Evolutionary conservation across 2,888 invertebrate species (phyloP).

Genomic region (Cataglyphis rosenhaueri): DNA sequence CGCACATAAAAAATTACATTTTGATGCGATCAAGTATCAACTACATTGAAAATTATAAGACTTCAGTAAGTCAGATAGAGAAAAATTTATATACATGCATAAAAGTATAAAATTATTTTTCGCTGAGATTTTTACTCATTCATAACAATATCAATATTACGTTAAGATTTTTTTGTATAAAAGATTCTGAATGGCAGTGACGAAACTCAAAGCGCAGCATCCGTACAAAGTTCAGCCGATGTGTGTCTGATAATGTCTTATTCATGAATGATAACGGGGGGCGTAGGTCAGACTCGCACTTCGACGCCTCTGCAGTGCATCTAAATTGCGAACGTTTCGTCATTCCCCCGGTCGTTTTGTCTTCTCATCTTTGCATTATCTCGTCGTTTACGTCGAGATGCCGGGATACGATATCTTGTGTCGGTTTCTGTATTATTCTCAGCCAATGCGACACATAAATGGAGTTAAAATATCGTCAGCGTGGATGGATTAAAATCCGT

Average conservation of each 20-base stretch:
- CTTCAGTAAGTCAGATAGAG: neutral
- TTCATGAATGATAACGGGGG: slow-evolving; percentile 70
- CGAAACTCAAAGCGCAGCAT: slow-evolving; percentile 19
- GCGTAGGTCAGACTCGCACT: slow-evolving; percentile 64
- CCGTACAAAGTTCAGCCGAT: slow-evolving; percentile 38
- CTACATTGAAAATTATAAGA: neutral
- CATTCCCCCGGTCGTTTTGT: slow-evolving; percentile 35
- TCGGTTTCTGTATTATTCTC: slow-evolving; percentile 57
- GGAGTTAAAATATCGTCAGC: slow-evolving; percentile 63
- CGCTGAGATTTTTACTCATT: neutral
- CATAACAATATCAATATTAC: slow-evolving; percentile 1
- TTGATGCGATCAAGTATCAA: neutral
- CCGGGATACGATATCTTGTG: slow-evolving; percentile 43
- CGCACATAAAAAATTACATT: neutral
- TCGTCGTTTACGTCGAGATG: slow-evolving; percentile 58
- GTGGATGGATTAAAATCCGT: neutral
- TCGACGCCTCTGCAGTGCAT: slow-evolving; percentile 57
- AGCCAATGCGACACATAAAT: slow-evolving; percentile 54
- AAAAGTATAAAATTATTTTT: neutral
- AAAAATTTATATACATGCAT: neutral
- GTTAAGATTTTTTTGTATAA: slow-evolving; percentile 18
- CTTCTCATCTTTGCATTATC: slow-evolving; percentile 45
- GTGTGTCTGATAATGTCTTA: slow-evolving; percentile 66
- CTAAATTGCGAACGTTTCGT: slow-evolving; percentile 64
- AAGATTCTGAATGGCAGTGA: slow-evolving; percentile 39